Base-by-base conservation (phyloP, 2,797 vertebrate species). In the Luscinia megarhynchos region DNA sequence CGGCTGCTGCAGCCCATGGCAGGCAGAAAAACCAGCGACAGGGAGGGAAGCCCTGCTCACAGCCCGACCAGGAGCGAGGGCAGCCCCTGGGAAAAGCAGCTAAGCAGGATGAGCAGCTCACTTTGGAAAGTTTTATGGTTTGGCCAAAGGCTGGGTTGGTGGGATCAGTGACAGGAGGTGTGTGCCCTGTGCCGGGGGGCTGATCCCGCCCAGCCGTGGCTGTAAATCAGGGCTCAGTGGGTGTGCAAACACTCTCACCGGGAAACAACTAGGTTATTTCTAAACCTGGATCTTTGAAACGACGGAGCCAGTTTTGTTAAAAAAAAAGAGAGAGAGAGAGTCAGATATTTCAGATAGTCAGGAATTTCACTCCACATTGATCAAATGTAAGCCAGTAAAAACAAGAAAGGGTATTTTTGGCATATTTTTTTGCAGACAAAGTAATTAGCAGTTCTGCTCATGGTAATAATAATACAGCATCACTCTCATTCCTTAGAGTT, bases 121-220 rank as follows among this genome's bases (percentile, higher is more conserved):
- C 68, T 88, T 51, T 2, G 1, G 24, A 24, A 80, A 94, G 93
- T 69, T 94, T 80, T 70, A 70, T 7, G 92, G 9, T 50, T 74
- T 54, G 86, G 75, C 82, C 91, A 16, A 41, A 70, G 82, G 78
- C 64, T 87, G 88, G 59, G 90, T 63, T 72, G 67, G 90, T 32
- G 80, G 92, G 63, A 84, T 93, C 83, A 4, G 12, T 41, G 88
- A 23, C 78, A 57, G 64, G 64, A 75, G 61, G 10, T 32, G 74
- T 9, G 80, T 9, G 55, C 88, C 62, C 92, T 0, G 19, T 43
- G 84, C 90, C 80, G 50, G 45, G 69, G n/a, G 20, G 21, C 83
- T 86, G 90, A 62, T 90, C 87, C 41, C 3, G 50, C 53, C 69
- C 81, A 5, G 81, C 67, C 62, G 26, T 1, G 7, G 84, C 72